These are phyloP conservation scores for Tiaroga cobitis DNA, from an alignment of 2,797 vertebrate species.

Conservation along the genomic window DNA sequence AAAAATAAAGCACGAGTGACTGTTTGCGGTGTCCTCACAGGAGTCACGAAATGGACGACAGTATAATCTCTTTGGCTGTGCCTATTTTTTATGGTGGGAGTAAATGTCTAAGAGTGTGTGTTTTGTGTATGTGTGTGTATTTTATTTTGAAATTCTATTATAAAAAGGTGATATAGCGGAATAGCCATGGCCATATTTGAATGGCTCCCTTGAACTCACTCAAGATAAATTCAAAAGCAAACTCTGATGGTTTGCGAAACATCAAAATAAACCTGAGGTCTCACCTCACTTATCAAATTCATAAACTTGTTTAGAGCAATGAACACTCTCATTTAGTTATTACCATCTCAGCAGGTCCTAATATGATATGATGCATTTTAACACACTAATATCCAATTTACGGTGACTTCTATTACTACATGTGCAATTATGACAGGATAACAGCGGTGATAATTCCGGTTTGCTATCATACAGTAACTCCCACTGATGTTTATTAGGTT, in stretches of 20 bases:
- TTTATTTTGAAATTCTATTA: constrained; percentile 24
- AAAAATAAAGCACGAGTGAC: constrained; percentile 29
- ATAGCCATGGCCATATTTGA: constrained; percentile 25
- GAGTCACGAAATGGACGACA: constrained; percentile 43
- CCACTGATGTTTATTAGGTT: constrained; percentile 53
- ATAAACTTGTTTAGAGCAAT: constrained; percentile 50
- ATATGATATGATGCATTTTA: constrained; percentile 47
- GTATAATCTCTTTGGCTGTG: constrained; percentile 25
- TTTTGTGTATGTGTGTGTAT: constrained; percentile 1
- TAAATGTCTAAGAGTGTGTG: constrained; percentile 17
- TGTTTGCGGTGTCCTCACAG: constrained; percentile 25
- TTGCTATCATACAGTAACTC: constrained; percentile 44
- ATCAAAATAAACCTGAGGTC: constrained; percentile 57
- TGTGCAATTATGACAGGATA: constrained; percentile 46
- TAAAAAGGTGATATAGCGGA: constrained; percentile 10
- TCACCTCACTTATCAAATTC: constrained; percentile 53
- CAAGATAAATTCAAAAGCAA: constrained; percentile 65
- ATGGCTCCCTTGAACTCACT: constrained; percentile 37
- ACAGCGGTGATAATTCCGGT: constrained; percentile 45
- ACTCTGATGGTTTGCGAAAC: constrained; percentile 55
- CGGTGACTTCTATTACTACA: constrained; percentile 30
- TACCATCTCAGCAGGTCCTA: constrained; percentile 41
- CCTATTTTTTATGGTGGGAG: constrained; percentile 30
- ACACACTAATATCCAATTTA: constrained; percentile 47
- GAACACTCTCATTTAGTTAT: constrained; percentile 51